phyloP scores from a whole-genome alignment of 2,113 vertebrate genomes.

The Amia ocellicauda region DNA sequence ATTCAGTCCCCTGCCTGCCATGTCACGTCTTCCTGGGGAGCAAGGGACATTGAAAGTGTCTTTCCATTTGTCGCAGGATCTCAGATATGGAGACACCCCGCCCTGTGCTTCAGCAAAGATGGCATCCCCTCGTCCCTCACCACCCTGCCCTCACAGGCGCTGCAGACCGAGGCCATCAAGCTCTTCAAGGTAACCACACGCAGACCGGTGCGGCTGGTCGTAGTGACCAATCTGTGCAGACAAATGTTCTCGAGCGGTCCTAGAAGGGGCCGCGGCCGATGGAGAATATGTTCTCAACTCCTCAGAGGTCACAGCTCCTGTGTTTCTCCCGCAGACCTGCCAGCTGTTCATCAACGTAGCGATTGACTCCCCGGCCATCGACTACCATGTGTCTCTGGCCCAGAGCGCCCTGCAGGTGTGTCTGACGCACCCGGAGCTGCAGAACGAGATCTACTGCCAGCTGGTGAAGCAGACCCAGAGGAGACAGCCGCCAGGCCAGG shows the following conservation, averaged over 20 bases:
- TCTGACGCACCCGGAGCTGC: constrained; percentile 89
- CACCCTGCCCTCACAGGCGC: constrained; percentile 89
- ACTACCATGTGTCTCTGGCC: constrained; percentile 95
- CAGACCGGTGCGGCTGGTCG: background rate
- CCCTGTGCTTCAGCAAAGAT: constrained; percentile 91
- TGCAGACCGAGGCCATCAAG: constrained; percentile 96
- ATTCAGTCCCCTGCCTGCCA: too few relatives aligned
- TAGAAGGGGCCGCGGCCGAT: too few relatives aligned
- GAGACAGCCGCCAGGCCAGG: constrained; percentile 76
- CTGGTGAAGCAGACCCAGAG: constrained; percentile 91
- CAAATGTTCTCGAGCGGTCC: too few relatives aligned
- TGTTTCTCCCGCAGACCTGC: constrained; percentile 75
- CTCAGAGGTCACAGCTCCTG: background rate
- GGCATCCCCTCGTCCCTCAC: constrained; percentile 86
- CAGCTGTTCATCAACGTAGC: constrained; percentile 96
- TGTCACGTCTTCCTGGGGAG: background rate
- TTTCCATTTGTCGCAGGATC: constrained; percentile 61
- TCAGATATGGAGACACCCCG: constrained; percentile 88
- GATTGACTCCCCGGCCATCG: constrained; percentile 92
- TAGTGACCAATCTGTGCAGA: too few relatives aligned
- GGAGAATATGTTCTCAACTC: too few relatives aligned
- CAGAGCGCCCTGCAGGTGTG: constrained; percentile 95
- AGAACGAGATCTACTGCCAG: constrained; percentile 96
- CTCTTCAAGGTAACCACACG: constrained; percentile 86
- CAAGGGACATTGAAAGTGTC: background rate